phyloP scores from a whole-genome alignment of 2,113 vertebrate genomes.

The Neopipo cinnamomea region DNA sequence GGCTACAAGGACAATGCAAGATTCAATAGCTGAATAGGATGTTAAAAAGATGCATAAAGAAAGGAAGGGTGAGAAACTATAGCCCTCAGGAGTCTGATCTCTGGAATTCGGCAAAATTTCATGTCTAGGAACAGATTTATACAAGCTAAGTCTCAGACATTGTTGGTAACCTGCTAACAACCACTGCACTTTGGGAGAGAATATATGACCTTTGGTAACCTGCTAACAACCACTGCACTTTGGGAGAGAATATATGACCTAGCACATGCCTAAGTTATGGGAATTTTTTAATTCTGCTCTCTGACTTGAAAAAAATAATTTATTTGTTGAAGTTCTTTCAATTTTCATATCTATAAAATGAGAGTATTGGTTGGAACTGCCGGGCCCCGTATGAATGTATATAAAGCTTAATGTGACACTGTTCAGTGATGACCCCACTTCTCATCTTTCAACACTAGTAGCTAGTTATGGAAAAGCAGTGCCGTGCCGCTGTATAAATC shows the following conservation, averaged over 20 bases:
- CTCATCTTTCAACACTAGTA: neutral
- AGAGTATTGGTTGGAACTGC: neutral
- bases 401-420: neutral
- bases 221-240: neutral
- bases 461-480: neutral
- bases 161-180: neutral
- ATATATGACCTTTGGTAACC: neutral
- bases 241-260: neutral
- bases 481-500: neutral
- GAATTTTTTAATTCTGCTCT: neutral
- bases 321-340: neutral
- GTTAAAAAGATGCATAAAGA: neutral
- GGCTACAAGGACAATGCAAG: neutral
- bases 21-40: neutral
- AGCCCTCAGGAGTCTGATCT: neutral
- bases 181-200: neutral
- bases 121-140: neutral
- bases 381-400: neutral
- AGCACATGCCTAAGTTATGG: neutral
- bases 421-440: neutral
- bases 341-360: neutral
- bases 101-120: neutral
- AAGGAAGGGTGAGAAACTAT: neutral
- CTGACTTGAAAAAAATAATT: neutral
- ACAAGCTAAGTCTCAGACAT: neutral